Evolutionary conservation across 1,140 invertebrate species (phyloP), one percentile per base, ranked within the genome.

Genomic region (Pseudomyrmex flavicornis): DNA sequence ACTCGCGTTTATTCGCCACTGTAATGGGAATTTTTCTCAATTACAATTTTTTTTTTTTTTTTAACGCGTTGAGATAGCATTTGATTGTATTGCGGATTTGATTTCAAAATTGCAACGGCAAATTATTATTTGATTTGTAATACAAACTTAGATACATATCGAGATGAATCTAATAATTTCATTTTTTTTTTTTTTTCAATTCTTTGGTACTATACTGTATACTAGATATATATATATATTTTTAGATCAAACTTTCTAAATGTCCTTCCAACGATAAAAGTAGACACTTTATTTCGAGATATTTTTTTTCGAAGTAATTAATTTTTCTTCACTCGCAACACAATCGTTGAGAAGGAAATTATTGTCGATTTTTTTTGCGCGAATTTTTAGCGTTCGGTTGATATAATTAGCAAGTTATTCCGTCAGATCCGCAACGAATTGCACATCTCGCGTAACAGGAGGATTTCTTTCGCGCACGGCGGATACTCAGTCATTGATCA

Each of bases 381-480:
- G n/a, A 20, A 10, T 58, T 68, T 56, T 8, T 35, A 69, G 26
- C 2, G 63, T 63, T 35, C n/a, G 2, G 10, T 0, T 48, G 52
- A 1, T 26, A 35, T 7, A 76, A 54, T 76, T 44, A 58, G 10
- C 44, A 12, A 69, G 48, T 59, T 72, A 44, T 58, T 59, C 20
- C 17, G n/a, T 3, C 13, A 22, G 9, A 50, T 12, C 1, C 35
- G 15, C n/a, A 65, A 65, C 5, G n/a, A 54, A 65, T 65, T 59
- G 48, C 48, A 58, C 20, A 79, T 58, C 50, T 3, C n/a, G 15
- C 20, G 44, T 20, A n/a, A 15, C 7, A 59, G 54, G 15, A 59
- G 54, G 15, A 79, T 79, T 79, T 80, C 54, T 70, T 69, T 69
- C 65, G 52, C 65, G 54, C 35, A 48, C 7, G 3, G 9, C 8